Evolutionary conservation across 1,140 invertebrate genomes (phyloP).

Genomic region (Solenopsis invicta): DNA sequence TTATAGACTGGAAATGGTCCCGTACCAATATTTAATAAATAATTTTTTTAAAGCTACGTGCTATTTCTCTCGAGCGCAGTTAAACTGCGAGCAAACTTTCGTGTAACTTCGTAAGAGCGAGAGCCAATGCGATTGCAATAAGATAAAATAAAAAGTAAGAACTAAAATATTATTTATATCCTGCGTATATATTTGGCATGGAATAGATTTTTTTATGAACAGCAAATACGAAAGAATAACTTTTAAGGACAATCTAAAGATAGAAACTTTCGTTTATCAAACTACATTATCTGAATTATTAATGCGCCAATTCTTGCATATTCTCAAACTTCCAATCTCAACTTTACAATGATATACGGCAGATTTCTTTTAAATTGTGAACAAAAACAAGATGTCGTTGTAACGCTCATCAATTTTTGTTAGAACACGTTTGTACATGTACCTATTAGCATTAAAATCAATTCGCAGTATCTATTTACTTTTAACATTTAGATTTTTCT

Average conservation of each 20-base stretch:
- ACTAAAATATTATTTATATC: slow-evolving; percentile 1
- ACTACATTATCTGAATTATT: slow-evolving; percentile 19
- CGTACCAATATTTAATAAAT: slow-evolving; percentile 17
- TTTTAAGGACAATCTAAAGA: background rate
- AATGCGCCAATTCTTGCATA: slow-evolving; percentile 7
- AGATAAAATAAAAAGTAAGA: slow-evolving; percentile 1
- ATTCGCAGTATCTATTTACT: too few relatives aligned
- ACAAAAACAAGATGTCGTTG: background rate
- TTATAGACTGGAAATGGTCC: slow-evolving; percentile 1
- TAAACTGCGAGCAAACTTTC: slow-evolving; percentile 27
- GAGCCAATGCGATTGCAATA: background rate
- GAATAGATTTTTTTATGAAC: background rate
- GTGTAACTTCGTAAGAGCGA: background rate
- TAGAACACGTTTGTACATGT: too few relatives aligned
- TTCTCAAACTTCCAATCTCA: background rate
- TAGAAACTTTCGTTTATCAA: slow-evolving; percentile 15
- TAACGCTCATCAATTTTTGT: background rate
- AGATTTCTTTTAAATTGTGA: background rate
- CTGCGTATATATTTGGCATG: background rate
- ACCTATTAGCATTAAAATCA: too few relatives aligned
- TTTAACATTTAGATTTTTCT: background rate
- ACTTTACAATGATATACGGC: background rate
- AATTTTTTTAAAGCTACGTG: slow-evolving; percentile 2
- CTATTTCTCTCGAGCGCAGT: background rate
- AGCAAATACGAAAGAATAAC: background rate